Evolutionary conservation across 2,888 invertebrate species (phyloP), one percentile per base, ranked within the genome.

Genomic region (Gastracanthus pulcherrimus): DNA sequence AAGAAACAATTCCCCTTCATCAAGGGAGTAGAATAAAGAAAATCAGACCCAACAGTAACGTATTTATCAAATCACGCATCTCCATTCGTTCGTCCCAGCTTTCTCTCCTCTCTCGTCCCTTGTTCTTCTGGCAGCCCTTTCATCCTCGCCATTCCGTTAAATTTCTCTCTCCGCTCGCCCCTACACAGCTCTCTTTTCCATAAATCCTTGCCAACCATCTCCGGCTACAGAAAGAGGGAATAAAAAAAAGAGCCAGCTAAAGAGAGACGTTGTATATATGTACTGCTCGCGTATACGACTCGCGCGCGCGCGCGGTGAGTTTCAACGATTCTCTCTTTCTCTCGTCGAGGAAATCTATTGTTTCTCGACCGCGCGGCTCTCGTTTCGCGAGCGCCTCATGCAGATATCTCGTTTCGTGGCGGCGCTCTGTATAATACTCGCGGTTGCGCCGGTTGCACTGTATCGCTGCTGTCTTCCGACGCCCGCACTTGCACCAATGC

Each of bases 401-500:
- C 3, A 31, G 23, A 62, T 64, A 74, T 74, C 62, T 45, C 34
- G 70, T 70, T 51, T 70, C 70, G 70, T 51, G 13, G 23, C 51
- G 55, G 34, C 45, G 45, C n/a, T 45, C n/a, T 45, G 13, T 45
- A 16, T n/a, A 3, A n/a, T n/a, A n/a, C 45, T 16, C 16, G 13
- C 41, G 16, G 41, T 7, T n/a, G 45, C 45, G 45, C 45, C 45
- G 11, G 13, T 11, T 6, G 13, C 45, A n/a, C n/a, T n/a, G 13
- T 45, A 11, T n/a, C 0, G 13, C 13, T 13, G 0, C 45, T 9
- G 41, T 38, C 38, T 13, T 13, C 38, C 38, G 38, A 1, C 38
- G 38, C 13, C 7, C 38, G 13, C 13, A 38, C 45, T 11, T 2
- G 3, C 13, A n/a, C 45, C 45, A 45, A 6, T 3, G 11, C 41